These are phyloP conservation scores for Argyrosomus japonicus DNA, from an alignment of 2,113 vertebrate genomes.

Conservation along the genomic window DNA sequence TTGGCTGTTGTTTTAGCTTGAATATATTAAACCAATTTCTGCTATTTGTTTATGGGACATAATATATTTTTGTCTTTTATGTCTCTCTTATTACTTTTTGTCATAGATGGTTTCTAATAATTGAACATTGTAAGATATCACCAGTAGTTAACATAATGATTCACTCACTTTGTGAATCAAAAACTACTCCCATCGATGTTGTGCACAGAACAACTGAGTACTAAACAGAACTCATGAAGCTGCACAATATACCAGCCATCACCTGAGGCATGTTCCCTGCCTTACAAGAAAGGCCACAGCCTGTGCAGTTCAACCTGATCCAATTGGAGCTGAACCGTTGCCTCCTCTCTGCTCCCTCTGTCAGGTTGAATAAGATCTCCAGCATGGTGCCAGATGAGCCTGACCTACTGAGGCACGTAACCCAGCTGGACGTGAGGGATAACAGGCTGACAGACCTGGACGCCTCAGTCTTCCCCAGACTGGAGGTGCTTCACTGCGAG, in stretches of 20 bases:
- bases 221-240: conserved; percentile 13
- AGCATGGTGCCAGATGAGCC: conserved; percentile 84
- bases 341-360: conserved; percentile 43
- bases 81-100: not conserved
- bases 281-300: conserved; percentile 48
- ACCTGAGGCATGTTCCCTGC: conserved; percentile 52
- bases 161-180: not conserved
- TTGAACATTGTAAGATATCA: not conserved
- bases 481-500: conserved; percentile 98
- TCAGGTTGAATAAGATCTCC: conserved; percentile 92
- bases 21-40: not conserved
- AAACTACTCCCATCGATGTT: not conserved
- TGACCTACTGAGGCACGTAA: conserved; percentile 93
- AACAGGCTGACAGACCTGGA: conserved; percentile 92
- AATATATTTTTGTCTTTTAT: not conserved
- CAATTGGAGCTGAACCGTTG: conserved; percentile 55
- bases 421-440: conserved; percentile 94
- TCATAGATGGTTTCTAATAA: not conserved
- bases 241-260: conserved; percentile 27
- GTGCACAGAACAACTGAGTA: not conserved
- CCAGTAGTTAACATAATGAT: not conserved
- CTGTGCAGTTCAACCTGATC: conserved; percentile 39
- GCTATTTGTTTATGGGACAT: not conserved
- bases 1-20: not conserved
- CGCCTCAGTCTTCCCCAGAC: conserved; percentile 89